These are phyloP conservation scores for Blastobasis adustella DNA, from an alignment of 2,888 invertebrate genomes.

Conservation along the genomic window DNA sequence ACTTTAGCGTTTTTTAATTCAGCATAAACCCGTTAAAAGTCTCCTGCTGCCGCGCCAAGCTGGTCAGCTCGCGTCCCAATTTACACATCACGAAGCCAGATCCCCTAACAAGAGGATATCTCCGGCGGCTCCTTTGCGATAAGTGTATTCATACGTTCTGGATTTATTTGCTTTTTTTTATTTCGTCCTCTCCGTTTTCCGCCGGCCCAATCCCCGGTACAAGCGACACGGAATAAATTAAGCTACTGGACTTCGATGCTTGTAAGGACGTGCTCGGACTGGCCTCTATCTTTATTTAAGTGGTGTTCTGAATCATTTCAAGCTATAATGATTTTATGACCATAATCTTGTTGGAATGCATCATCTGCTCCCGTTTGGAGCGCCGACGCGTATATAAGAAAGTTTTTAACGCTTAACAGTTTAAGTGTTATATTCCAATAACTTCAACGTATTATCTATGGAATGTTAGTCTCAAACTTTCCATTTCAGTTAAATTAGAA, in stretches of 20 bases:
- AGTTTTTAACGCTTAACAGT: too few relatives aligned
- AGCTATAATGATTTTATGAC: not conserved
- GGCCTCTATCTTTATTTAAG: too few relatives aligned
- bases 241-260: slow-evolving; percentile 23
- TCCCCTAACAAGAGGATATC: not conserved
- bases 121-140: slow-evolving; percentile 12
- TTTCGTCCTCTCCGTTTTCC: slow-evolving; percentile 6
- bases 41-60: too few relatives aligned
- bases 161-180: slow-evolving; percentile 11
- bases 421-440: too few relatives aligned
- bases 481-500: too few relatives aligned
- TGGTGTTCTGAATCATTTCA: not conserved
- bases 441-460: too few relatives aligned
- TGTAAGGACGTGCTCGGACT: not conserved
- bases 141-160: slow-evolving; percentile 19
- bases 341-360: slow-evolving; percentile 1
- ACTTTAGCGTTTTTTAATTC: too few relatives aligned
- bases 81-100: not conserved
- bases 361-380: too few relatives aligned
- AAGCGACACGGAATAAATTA: slow-evolving; percentile 25
- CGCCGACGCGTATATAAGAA: not conserved
- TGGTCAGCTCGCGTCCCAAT: too few relatives aligned
- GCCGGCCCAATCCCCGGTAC: slow-evolving; percentile 7
- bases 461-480: too few relatives aligned
- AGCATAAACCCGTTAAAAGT: too few relatives aligned